Evolutionary conservation across 2,113 vertebrate genomes (phyloP).

Genomic region (Lepus timidus): DNA sequence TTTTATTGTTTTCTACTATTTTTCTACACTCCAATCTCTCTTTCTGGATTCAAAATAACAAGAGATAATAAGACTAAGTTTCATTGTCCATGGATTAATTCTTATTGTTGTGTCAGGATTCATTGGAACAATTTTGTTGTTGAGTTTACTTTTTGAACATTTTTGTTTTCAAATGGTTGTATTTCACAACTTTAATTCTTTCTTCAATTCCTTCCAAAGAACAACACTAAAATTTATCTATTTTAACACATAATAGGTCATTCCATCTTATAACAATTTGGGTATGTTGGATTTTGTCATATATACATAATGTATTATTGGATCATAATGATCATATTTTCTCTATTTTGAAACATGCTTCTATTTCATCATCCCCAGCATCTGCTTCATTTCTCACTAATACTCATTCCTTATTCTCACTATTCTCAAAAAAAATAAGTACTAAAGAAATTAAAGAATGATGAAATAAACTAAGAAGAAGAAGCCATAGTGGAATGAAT

Average conservation of each 20-base stretch:
- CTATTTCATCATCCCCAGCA: neutral
- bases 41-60: neutral
- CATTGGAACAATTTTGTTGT: neutral
- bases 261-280: neutral
- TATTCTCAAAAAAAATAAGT: neutral
- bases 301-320: neutral
- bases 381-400: neutral
- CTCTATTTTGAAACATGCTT: neutral
- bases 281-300: neutral
- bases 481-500: neutral
- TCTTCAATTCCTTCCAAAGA: neutral
- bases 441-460: neutral
- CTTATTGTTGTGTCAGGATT: neutral
- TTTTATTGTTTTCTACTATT: neutral
- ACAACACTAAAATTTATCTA: neutral
- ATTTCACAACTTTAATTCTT: neutral
- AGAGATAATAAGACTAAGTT: neutral
- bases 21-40: fast-evolving
- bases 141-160: neutral
- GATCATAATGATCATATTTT: neutral
- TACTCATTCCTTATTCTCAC: neutral
- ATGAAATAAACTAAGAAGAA: neutral
- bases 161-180: neutral
- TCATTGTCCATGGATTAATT: neutral
- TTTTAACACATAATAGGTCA: neutral